Base-by-base conservation (phyloP, 2,113 vertebrate genomes). In the Serinus canaria region DNA sequence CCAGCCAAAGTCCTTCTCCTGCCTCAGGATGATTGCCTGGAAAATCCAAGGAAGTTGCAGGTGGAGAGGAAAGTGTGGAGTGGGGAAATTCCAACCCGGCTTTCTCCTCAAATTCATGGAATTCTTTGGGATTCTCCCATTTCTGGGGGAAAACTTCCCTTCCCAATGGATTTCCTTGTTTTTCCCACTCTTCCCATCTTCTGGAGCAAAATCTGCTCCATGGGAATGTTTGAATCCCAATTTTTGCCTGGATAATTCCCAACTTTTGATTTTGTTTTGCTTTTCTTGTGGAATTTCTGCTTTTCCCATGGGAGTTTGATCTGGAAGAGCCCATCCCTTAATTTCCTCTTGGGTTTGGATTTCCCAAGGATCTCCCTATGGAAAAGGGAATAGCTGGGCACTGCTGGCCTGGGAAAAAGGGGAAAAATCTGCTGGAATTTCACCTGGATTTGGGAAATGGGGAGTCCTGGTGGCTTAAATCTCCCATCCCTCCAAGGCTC, bases 151-250 rank as follows among this genome's bases (percentile, higher is more conserved):
- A 62, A 69, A 23, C 5, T 49, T 74, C 2, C 4, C 41, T 79
- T 67, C 47, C 53, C 5, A 0, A 3, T 60, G 0, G 5, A 16
- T 83, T 70, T 63, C 24, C 58, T 33, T 52, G 35, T 33, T 64
- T 73, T 31, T 25, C 52, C n/a, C 3, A 0, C 15, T 37, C 19
- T 1, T 50, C 37, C 63, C 30, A 12, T 13, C 10, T 4, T 5
- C 53, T 55, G 5, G 59, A 52, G 59, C 19, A 5, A 27, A 27
- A 10, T 76, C 86, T 50, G 68, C 67, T 74, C 76, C 7, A 4
- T 58, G 33, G 90, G 37, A 50, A 22, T 3, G 43, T 74, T 69
- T 37, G 59, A n/a, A 50, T 75, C 78, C 30, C 52, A 33, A 8
- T 78, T 62, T n/a, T 20, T 25, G 10, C 55, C 10, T 2, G 7